Evolutionary conservation across 2,888 invertebrate genomes (phyloP), one percentile per base, ranked within the genome.

Genomic region (Caenorhabditis virilis): DNA sequence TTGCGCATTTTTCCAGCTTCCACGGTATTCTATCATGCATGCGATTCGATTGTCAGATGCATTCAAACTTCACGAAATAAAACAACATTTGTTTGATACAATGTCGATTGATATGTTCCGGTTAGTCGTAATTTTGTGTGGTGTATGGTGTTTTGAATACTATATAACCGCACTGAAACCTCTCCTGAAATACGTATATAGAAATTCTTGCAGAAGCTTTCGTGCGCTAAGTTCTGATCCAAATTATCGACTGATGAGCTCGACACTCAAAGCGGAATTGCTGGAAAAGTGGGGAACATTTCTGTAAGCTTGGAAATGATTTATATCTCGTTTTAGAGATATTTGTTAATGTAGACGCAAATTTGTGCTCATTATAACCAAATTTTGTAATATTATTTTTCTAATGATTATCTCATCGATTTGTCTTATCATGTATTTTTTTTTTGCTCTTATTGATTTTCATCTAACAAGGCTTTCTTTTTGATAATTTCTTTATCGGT

Each of bases 201-300:
- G n/a, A n/a, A n/a, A n/a, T n/a, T n/a, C 13, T 42, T 66, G 39
- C 50, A 62, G 68, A 18, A 53, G 66, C 25, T n/a, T n/a, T n/a
- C n/a, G n/a, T n/a, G n/a, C n/a, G n/a, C 47, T 72, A 11, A 26
- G 63, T 15, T 30, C 60, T 18, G 69, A 72, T 45, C 48, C 50
- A 25, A 46, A 72, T 36, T 72, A 66, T 30, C 45, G 56, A 30
- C 33, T 56, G 42, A 69, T 72, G 72, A 35, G 53, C 33, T 48
- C 66, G 2, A 60, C 69, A 18, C 49, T 72, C 27, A 72, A 72
- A 36, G 66, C 72, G 9, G 69, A 72, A 52, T 54, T 72, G n/a
- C 57, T 72, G 22, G 72, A 72, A 43, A 72, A 69, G 35, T 72
- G 69, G 69, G 72, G 72, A 13, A 57, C 66, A 18, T 66, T 69